Evolutionary conservation across 2,888 invertebrate genomes (phyloP).

Genomic region (Diarsia brunnea): DNA sequence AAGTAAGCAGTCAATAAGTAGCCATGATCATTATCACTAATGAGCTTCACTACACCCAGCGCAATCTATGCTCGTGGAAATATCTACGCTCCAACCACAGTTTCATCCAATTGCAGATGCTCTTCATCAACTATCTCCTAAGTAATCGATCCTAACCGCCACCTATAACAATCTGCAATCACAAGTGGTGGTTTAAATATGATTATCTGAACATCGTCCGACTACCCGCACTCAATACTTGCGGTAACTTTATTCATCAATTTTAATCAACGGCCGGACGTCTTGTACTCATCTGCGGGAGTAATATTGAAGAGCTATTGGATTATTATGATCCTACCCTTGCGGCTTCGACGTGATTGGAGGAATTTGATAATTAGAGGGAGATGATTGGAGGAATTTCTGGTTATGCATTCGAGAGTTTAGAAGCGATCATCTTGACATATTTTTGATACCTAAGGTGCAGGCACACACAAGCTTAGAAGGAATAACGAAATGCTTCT

Average conservation of each 20-base stretch:
- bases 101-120: not conserved
- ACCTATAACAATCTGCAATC: constrained; percentile 28
- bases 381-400: constrained; percentile 29
- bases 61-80: not conserved
- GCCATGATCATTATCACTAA: not conserved
- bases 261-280: constrained; percentile 70
- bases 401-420: constrained; percentile 11
- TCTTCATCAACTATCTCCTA: not conserved
- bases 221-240: constrained; percentile 56
- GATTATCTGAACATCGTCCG: constrained; percentile 35
- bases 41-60: too few relatives aligned
- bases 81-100: not conserved
- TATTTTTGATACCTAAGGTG: not conserved
- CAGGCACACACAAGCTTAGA: not conserved
- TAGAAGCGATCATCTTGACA: not conserved
- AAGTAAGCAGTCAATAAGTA: not conserved
- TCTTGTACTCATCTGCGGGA: constrained; percentile 59
- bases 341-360: constrained; percentile 26
- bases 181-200: constrained; percentile 44
- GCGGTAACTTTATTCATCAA: constrained; percentile 74
- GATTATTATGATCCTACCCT: constrained; percentile 34
- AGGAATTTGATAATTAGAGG: constrained; percentile 44
- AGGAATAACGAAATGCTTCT: not conserved
- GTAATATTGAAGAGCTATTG: constrained; percentile 53
- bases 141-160: constrained; percentile 10